Conservation (phyloP, 2,113 vertebrate genomes). For the Apeltes quadracus region DNA sequence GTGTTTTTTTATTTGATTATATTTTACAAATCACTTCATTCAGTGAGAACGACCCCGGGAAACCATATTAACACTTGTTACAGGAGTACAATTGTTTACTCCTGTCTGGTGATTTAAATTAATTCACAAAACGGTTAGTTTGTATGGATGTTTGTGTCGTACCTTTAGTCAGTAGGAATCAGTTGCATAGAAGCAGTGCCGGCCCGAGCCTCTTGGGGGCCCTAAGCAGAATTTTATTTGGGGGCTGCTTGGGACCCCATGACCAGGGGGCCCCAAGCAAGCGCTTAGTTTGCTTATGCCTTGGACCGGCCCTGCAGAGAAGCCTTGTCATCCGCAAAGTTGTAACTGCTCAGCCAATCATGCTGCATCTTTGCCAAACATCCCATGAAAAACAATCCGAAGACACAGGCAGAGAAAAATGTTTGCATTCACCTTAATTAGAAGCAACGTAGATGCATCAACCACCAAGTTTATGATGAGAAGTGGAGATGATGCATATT, state of each 20-base stretch:
- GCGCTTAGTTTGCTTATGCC: too few relatives aligned
- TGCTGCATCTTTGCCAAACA: slow-evolving; percentile 10
- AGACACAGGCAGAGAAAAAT: background rate
- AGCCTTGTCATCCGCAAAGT: background rate
- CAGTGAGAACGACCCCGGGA: background rate
- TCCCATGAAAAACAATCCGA: background rate
- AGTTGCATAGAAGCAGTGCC: too few relatives aligned
- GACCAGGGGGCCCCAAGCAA: too few relatives aligned
- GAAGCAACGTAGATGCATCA: slow-evolving; percentile 5
- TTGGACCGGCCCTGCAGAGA: too few relatives aligned
- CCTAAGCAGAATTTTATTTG: too few relatives aligned
- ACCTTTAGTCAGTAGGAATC: background rate
- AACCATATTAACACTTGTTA: background rate
- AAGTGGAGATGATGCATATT: slow-evolving; percentile 4
- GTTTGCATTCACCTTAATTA: slow-evolving; percentile 18
- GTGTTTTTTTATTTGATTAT: background rate
- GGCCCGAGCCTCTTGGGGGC: too few relatives aligned
- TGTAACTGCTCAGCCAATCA: background rate
- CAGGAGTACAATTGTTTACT: background rate
- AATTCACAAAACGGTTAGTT: background rate
- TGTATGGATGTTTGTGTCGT: background rate
- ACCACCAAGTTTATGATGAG: background rate
- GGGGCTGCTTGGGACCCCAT: too few relatives aligned
- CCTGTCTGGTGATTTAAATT: background rate
- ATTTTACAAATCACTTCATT: background rate